Evolutionary conservation across 2,888 invertebrate species (phyloP), one percentile per base, ranked within the genome.

Genomic region (Synanthedon formicaeformis): DNA sequence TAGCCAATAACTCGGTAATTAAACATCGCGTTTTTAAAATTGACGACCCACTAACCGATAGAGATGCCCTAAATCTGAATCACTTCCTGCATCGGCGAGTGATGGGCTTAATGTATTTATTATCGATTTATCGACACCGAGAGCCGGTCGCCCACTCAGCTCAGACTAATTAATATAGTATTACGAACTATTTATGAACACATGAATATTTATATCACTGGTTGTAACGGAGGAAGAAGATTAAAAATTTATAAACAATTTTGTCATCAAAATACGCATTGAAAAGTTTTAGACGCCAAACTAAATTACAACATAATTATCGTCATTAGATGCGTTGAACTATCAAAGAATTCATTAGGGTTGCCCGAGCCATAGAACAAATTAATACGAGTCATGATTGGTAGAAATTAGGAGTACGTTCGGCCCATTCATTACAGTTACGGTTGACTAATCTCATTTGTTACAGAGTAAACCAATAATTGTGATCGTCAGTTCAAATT

Each of bases 91-190:
- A 48, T 50, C 56, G 54, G 56, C 56, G 58, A 58, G 60, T 59
- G 58, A 62, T 64, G 60, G 62, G 61, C 61, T n/a, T 75, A 73
- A 73, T 69, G 62, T 63, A 67, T 65, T 76, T 73, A 72, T 59
- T 65, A 71, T 70, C 66, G 67, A 71, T 67, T 70, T 65, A 65
- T 62, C 57, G 59, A 53, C 48, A 54, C 57, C 56, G 52, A 54
- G 53, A 34, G 34, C 55, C 53, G 52, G 48, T 51, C 60, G 59
- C 57, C 57, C 58, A 60, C 57, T 60, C 63, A 59, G 64, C 66
- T 67, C 59, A 60, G 60, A 52, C 54, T 54, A 55, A 55, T 58
- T 56, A 54, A 45, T 51, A 55, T 48, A 56, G 52, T 52, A 52
- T 56, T 49, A 49, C 4, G 16, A 11, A 8, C 49, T 49, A 16